Evolutionary conservation across 2,888 invertebrate species (phyloP).

Genomic region (Seira musarum): DNA sequence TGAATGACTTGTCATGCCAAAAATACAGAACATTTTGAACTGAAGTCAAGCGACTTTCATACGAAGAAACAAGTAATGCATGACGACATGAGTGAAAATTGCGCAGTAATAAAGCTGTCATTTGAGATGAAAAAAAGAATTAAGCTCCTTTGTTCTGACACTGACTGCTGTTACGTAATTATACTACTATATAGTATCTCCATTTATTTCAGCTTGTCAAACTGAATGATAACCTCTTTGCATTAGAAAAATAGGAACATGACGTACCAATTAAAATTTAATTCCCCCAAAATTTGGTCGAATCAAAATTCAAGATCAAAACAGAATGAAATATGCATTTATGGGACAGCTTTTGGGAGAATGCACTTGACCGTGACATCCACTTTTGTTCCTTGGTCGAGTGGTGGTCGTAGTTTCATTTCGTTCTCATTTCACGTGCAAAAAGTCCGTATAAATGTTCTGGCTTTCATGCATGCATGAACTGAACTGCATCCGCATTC

Average conservation of each 20-base stretch:
- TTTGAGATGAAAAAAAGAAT: not conserved
- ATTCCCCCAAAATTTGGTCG: too few relatives aligned
- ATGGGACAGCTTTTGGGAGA: not conserved
- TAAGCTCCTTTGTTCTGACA: not conserved
- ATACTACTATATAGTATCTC: not conserved
- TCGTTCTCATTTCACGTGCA: too few relatives aligned
- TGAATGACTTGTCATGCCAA: constrained; percentile 33
- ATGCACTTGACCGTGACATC: constrained; percentile 44
- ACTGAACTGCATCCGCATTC: not conserved
- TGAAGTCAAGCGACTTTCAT: constrained; percentile 15
- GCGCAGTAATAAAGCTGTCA: constrained; percentile 43
- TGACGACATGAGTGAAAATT: too few relatives aligned
- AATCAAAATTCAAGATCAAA: too few relatives aligned
- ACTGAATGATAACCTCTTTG: not conserved
- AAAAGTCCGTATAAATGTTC: not conserved
- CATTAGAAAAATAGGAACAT: not conserved
- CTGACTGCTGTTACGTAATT: not conserved
- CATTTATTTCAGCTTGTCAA: constrained; percentile 22
- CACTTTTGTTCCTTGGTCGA: not conserved
- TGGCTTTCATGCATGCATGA: not conserved
- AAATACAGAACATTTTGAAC: not conserved
- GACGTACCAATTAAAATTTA: too few relatives aligned
- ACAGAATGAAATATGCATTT: not conserved
- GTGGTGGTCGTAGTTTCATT: too few relatives aligned
- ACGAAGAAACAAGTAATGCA: too few relatives aligned